phyloP scores from a whole-genome alignment of 1,140 invertebrate genomes.

The Chironomus striatipennis region DNA sequence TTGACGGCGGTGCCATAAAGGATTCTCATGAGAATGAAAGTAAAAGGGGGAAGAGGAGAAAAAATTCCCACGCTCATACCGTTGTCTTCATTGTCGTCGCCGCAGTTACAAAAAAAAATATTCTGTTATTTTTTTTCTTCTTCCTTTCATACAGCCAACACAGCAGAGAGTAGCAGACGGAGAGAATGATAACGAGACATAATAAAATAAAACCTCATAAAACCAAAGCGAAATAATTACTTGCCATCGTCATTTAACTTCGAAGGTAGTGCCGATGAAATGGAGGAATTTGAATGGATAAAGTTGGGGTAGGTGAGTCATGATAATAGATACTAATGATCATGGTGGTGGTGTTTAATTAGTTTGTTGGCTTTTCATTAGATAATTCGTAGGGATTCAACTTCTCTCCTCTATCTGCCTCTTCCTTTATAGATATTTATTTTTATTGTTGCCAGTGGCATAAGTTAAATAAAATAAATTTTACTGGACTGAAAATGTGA shows the following conservation, averaged over 20 bases:
- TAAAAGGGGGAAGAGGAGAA: background rate
- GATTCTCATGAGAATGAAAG: background rate
- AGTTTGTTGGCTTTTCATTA: constrained; percentile 15
- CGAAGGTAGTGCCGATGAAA: background rate
- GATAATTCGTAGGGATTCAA: background rate
- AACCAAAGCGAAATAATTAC: background rate
- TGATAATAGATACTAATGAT: too few relatives aligned
- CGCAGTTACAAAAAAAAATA: background rate
- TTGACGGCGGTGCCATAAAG: background rate
- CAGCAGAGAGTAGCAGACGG: background rate
- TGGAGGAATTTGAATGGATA: too few relatives aligned
- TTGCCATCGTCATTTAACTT: background rate
- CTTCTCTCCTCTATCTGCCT: too few relatives aligned
- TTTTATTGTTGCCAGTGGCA: too few relatives aligned
- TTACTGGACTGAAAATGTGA: background rate
- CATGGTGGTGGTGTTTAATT: background rate
- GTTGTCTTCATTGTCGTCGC: background rate
- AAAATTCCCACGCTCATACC: constrained; percentile 8
- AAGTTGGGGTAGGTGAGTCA: too few relatives aligned
- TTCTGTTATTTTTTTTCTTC: background rate
- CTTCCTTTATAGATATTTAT: background rate
- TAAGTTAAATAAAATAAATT: background rate
- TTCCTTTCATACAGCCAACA: background rate
- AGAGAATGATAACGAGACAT: constrained; percentile 16
- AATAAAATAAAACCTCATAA: constrained; percentile 21